phyloP scores from a whole-genome alignment of 2,797 vertebrate genomes.

The Tympanoctomys barrerae region DNA sequence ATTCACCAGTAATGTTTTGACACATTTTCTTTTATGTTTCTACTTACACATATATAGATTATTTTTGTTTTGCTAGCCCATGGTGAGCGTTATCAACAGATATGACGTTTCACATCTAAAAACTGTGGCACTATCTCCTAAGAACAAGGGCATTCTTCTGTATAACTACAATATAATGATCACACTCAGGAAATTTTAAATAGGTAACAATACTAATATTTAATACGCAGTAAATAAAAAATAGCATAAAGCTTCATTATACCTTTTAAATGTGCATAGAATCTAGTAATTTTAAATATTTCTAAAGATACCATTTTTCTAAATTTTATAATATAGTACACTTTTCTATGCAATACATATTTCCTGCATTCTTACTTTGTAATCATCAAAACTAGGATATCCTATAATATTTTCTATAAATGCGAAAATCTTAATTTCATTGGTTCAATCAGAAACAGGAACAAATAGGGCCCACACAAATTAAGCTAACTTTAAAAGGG shows the following conservation, averaged over 20 bases:
- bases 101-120: constrained; percentile 43
- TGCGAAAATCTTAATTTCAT: constrained; percentile 47
- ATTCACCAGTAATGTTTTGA: neutral
- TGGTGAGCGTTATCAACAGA: neutral
- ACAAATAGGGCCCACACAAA: constrained; percentile 6
- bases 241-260: neutral
- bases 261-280: neutral
- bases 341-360: constrained; percentile 1
- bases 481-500: constrained; percentile 20
- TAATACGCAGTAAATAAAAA: neutral
- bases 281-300: constrained; percentile 24
- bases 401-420: constrained; percentile 48
- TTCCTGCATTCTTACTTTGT: neutral
- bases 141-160: constrained; percentile 10
- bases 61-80: neutral
- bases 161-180: constrained; percentile 25
- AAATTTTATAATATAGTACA: constrained; percentile 21
- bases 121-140: neutral
- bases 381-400: constrained; percentile 14
- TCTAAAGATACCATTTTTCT: constrained; percentile 2
- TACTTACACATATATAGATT: neutral
- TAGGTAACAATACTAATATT: neutral
- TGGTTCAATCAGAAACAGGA: constrained; percentile 14
- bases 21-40: neutral
- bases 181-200: constrained; percentile 25